Conservation (phyloP, 1,140 invertebrate species). For the Listronotus oregonensis region DNA sequence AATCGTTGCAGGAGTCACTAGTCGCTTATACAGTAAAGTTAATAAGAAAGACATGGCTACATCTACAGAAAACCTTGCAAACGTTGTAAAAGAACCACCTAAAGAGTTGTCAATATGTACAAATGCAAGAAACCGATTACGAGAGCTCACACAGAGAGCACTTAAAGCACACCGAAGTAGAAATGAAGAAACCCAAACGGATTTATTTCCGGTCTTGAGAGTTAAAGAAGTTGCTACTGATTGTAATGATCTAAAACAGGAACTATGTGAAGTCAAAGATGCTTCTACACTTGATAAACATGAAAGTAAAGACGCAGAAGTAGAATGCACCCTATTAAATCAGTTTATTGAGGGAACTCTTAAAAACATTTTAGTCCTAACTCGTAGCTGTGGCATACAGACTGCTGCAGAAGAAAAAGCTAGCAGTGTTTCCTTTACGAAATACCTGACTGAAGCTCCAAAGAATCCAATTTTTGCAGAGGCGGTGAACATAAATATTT, state of each 20-base stretch:
- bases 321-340: constrained; percentile 54
- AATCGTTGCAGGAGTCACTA: constrained; percentile 71
- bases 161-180: constrained; percentile 62
- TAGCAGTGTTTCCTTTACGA: constrained; percentile 47
- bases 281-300: constrained; percentile 49
- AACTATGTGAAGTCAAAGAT: constrained; percentile 49
- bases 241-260: constrained; percentile 59
- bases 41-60: constrained; percentile 63
- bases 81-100: constrained; percentile 48
- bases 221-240: constrained; percentile 64
- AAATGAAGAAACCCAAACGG: constrained; percentile 66
- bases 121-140: constrained; percentile 61
- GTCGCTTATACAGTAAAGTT: constrained; percentile 66
- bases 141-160: constrained; percentile 63
- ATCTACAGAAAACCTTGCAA: constrained; percentile 54
- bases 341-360: constrained; percentile 21
- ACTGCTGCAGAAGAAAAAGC: constrained; percentile 36
- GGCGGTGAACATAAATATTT: constrained; percentile 59
- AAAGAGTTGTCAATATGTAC: constrained; percentile 62
- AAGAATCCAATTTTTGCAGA: constrained; percentile 33
- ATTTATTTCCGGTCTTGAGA: constrained; percentile 57
- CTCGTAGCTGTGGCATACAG: constrained; percentile 55
- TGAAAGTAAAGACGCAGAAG: constrained; percentile 52
- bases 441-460: constrained; percentile 48
- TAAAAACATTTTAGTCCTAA: constrained; percentile 51